These are phyloP conservation scores for Lepidurus arcticus DNA, from an alignment of 1,140 invertebrate genomes.

Conservation along the genomic window DNA sequence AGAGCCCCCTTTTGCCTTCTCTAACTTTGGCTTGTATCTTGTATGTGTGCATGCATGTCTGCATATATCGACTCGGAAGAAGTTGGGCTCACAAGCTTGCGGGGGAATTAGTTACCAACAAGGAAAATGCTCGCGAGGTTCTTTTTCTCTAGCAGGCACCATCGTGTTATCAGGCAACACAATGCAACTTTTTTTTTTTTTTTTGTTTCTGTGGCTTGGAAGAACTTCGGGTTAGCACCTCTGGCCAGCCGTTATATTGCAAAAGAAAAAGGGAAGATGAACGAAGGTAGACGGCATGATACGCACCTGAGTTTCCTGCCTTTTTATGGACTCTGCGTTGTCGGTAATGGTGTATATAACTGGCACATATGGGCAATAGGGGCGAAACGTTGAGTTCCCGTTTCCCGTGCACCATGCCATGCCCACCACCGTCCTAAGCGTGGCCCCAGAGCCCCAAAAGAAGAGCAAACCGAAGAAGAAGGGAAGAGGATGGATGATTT, in stretches of 20 bases:
- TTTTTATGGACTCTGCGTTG: slow-evolving; percentile 10
- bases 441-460: not conserved
- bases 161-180: not conserved
- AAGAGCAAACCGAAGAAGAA: not conserved
- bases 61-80: not conserved
- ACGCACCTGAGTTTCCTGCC: slow-evolving; percentile 13
- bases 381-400: not conserved
- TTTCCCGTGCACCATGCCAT: not conserved
- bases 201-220: not conserved
- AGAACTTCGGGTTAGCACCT: not conserved
- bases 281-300: not conserved
- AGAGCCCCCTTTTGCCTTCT: not conserved
- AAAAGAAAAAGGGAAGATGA: not conserved
- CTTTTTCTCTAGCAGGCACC: not conserved
- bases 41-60: not conserved
- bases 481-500: not conserved
- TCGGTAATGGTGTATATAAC: slow-evolving; percentile 19
- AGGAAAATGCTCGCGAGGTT: not conserved
- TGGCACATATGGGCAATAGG: slow-evolving; percentile 21
- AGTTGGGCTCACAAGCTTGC: not conserved
- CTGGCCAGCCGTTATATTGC: not conserved
- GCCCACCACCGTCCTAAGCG: not conserved
- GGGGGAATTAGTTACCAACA: not conserved
- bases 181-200: not conserved
- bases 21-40: not conserved